Conservation (phyloP, 2,888 invertebrate species). For the Dasysyrphus albostriatus region DNA sequence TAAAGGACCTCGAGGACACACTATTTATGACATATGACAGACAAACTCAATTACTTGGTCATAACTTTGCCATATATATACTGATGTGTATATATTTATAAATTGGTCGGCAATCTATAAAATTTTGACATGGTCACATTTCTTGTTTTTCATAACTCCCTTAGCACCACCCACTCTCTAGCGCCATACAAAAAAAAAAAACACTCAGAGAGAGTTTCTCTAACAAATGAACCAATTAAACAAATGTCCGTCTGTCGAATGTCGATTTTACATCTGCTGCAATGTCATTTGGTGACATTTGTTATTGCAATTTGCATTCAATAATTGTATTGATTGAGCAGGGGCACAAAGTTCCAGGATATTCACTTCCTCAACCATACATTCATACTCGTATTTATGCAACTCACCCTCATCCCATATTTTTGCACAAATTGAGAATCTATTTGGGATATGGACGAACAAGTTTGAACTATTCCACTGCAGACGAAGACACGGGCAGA, state of each 20-base stretch:
- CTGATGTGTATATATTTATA: conserved; percentile 3
- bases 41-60: conserved; percentile 71
- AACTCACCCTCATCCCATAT: neutral
- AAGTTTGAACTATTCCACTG: conserved; percentile 29
- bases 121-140: conserved; percentile 60
- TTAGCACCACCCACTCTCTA: neutral
- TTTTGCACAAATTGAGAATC: conserved; percentile 37
- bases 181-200: neutral
- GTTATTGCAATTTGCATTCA: conserved; percentile 74
- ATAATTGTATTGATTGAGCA: conserved; percentile 68
- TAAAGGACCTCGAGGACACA: conserved; percentile 24
- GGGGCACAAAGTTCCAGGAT: conserved; percentile 38
- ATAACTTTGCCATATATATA: conserved; percentile 48
- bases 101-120: conserved; percentile 62
- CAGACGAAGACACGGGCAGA: neutral
- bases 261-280: conserved; percentile 65
- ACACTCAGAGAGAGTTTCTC: neutral
- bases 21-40: conserved; percentile 57
- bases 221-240: conserved; percentile 70
- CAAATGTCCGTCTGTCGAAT: conserved; percentile 57
- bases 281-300: conserved; percentile 70
- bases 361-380: neutral
- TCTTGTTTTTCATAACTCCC: conserved; percentile 17
- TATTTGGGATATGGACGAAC: conserved; percentile 58
- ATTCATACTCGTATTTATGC: too few relatives aligned